Percentiles rank a stretch among this genome's conserved stretches.
Evolutionary conservation across 2,797 vertebrate genomes (phyloP).

Genomic region (Spizella passerina): DNA sequence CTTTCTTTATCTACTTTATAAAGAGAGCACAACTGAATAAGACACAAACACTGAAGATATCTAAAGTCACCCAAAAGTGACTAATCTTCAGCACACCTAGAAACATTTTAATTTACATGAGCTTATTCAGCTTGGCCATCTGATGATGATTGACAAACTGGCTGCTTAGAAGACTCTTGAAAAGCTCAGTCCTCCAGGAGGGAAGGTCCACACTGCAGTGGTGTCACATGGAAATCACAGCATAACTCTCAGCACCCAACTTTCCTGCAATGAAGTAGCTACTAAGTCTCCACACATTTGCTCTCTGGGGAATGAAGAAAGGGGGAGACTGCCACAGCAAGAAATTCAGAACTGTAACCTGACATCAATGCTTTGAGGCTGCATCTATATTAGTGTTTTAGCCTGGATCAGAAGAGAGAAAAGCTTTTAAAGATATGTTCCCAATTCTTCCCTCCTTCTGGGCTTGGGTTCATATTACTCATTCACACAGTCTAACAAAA

Average conservation of each 20-base stretch:
- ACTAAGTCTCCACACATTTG: background rate
- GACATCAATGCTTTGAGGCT: background rate
- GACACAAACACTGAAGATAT: background rate
- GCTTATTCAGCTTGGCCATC: background rate
- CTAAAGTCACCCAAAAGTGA: background rate
- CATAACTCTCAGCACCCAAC: background rate
- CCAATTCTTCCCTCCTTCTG: background rate
- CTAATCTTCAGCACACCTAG: background rate
- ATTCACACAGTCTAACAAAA: background rate
- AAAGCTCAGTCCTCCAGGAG: background rate
- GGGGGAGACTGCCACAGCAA: background rate
- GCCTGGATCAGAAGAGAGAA: background rate
- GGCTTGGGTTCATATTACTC: background rate
- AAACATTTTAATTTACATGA: background rate
- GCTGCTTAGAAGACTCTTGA: background rate
- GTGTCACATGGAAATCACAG: background rate
- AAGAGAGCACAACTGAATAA: background rate
- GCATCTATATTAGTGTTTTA: background rate
- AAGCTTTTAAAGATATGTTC: background rate
- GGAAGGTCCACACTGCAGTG: background rate
- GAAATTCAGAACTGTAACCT: background rate
- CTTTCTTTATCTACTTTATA: background rate
- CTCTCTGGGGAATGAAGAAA: background rate
- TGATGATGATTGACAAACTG: background rate
- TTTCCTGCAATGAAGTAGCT: background rate